Base-by-base conservation (phyloP, 2,113 vertebrate species). In the Sinocyclocheilus anophthalmus region DNA sequence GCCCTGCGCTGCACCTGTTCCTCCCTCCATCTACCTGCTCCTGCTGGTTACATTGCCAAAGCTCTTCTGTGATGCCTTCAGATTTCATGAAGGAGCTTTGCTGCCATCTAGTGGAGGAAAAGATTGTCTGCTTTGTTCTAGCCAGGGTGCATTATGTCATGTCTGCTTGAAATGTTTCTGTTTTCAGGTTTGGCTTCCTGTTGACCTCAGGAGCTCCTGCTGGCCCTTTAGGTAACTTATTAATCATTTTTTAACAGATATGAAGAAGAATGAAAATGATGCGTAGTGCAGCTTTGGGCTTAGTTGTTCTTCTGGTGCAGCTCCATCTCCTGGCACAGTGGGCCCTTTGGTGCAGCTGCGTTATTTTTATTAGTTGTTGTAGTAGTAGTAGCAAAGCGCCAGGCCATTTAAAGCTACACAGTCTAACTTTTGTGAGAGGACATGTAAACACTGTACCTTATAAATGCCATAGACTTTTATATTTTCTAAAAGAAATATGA, bases 61-160 rank as follows among this genome's bases (percentile, higher is more conserved):
- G 3, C 10, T 10, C 24, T 3, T 14, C 2, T 10, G 8, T 59
- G 45, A 72, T 0, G 3, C 8, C 10, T 26, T 57, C 16, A 37
- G 30, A 57, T 84, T 84, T 59, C 5, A 9, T 18, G 22, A 57
- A 72, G 67, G 69, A 18, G 22, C 65, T 24, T 45, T 84, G 65
- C 69, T 26, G 30, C 50, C 82, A 84, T 84, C 82, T 84, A 57
- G 67, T 84, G 82, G 67, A 22, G 18, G 55, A 22, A 59, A 59
- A 22, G 6, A 16, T 4, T 53, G 55, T 59, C 18, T 22, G 57
- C n/a, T 63, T n/a, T 24, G 55, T 57, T 11, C 10, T 24, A 24
- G 22, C 10, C 59, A 24, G 59, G 9, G 22, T n/a, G 59, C 22
- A 61, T 3, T 59, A 20, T 18, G 5, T 24, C n/a, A 26, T 12